phyloP scores from a whole-genome alignment of 2,113 vertebrate species.

The Odontophorus gujanensis region DNA sequence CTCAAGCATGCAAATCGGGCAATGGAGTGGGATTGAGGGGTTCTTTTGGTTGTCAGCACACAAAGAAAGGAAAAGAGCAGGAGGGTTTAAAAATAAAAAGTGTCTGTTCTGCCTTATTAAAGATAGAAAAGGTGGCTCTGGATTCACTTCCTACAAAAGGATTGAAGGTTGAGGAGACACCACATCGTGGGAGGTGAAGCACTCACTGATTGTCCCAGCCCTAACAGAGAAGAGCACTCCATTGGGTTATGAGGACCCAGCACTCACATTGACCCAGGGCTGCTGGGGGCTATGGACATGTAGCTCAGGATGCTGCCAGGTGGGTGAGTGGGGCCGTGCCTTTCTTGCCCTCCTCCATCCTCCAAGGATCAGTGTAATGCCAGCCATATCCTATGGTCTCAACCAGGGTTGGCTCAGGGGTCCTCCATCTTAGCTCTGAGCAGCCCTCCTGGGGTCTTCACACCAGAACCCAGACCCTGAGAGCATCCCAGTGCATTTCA shows the following conservation, averaged over 20 bases:
- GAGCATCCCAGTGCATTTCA: background rate
- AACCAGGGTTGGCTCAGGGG: too few relatives aligned
- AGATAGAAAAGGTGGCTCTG: slow-evolving; percentile 67
- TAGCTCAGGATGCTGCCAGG: background rate
- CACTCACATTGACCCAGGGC: background rate
- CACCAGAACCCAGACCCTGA: rapidly evolving
- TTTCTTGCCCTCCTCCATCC: background rate
- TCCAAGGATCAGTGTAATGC: background rate
- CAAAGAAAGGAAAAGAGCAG: slow-evolving; percentile 61
- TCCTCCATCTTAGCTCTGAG: background rate
- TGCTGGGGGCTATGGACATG: background rate
- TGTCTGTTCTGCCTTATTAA: slow-evolving; percentile 73
- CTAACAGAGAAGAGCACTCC: slow-evolving; percentile 38
- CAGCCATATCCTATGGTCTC: background rate
- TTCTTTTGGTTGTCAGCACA: slow-evolving; percentile 75
- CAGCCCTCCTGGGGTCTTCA: rapidly evolving
- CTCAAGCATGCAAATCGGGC: background rate
- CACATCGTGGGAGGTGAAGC: slow-evolving; percentile 35
- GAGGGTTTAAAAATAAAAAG: slow-evolving; percentile 63
- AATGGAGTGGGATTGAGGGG: background rate
- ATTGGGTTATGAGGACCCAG: background rate
- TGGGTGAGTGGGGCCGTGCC: background rate
- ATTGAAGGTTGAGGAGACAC: slow-evolving; percentile 61
- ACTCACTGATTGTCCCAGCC: slow-evolving; percentile 58
- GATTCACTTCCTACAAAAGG: slow-evolving; percentile 59